phyloP scores from a whole-genome alignment of 2,888 invertebrate genomes.

The Agrotis puta region DNA sequence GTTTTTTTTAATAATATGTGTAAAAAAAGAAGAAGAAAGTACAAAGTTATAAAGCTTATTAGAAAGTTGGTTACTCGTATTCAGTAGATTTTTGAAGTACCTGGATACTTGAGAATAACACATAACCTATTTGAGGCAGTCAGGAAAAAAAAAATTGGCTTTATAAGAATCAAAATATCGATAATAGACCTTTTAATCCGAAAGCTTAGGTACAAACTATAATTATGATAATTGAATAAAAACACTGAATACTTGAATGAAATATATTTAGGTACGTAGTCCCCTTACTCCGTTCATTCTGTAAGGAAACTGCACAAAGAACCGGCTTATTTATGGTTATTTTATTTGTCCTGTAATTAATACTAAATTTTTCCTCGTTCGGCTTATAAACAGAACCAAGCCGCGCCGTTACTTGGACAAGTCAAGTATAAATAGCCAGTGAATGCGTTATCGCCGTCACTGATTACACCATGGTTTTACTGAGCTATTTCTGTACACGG shows the following conservation, averaged over 20 bases:
- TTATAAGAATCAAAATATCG: too few species aligned
- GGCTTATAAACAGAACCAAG: slow-evolving; percentile 23
- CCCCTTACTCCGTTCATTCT: slow-evolving; percentile 1
- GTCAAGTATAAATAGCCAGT: slow-evolving; percentile 39
- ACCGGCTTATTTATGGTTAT: slow-evolving; percentile 7
- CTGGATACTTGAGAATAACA: too few species aligned
- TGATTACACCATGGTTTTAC: slow-evolving; percentile 40
- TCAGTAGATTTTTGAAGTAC: not conserved
- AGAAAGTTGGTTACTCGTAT: not conserved
- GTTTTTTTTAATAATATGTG: not conserved
- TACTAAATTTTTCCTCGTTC: slow-evolving; percentile 37
- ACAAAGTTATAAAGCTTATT: not conserved
- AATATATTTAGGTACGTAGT: not conserved
- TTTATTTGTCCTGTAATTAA: slow-evolving; percentile 39
- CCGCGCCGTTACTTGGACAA: slow-evolving; percentile 15
- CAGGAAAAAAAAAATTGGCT: too few species aligned
- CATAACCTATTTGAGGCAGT: too few species aligned
- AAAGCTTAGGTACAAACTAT: too few species aligned
- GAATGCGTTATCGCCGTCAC: slow-evolving; percentile 35
- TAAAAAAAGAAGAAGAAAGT: not conserved
- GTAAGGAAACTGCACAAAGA: slow-evolving; percentile 20
- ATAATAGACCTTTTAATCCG: too few species aligned
- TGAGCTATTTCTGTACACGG: slow-evolving; percentile 44
- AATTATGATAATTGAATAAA: not conserved
- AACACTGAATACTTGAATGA: slow-evolving; percentile 2